phyloP scores from a whole-genome alignment of 2,113 vertebrate species.

The Apaloderma vittatum region DNA sequence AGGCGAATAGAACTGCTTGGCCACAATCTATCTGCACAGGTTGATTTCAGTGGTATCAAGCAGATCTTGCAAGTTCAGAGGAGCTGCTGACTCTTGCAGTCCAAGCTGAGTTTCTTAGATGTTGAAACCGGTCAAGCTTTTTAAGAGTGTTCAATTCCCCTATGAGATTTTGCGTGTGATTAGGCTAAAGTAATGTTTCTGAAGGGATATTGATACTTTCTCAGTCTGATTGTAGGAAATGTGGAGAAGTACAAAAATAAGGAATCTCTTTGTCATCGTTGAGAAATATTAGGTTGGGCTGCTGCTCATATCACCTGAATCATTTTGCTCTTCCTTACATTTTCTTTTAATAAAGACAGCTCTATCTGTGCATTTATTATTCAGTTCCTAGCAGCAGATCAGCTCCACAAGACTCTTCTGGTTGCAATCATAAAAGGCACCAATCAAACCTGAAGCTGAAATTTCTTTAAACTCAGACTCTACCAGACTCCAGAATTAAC shows the following conservation, averaged over 20 bases:
- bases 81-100: background rate
- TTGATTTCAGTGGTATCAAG: background rate
- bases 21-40: background rate
- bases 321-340: background rate
- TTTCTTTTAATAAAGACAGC: background rate
- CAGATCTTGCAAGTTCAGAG: background rate
- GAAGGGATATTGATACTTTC: background rate
- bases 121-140: background rate
- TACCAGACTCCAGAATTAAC: background rate
- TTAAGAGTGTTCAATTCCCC: background rate
- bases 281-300: background rate
- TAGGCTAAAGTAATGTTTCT: background rate
- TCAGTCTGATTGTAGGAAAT: background rate
- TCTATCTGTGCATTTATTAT: slow-evolving; percentile 11
- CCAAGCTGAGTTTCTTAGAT: background rate
- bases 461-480: background rate
- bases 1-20: background rate
- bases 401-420: background rate
- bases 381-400: background rate
- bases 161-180: background rate
- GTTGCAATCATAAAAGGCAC: background rate
- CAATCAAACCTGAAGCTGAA: slow-evolving; percentile 16
- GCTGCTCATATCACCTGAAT: background rate
- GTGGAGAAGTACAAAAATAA: background rate
- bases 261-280: background rate